Evolutionary conservation across 2,113 vertebrate genomes (phyloP).

Genomic region (Silurus glanis): DNA sequence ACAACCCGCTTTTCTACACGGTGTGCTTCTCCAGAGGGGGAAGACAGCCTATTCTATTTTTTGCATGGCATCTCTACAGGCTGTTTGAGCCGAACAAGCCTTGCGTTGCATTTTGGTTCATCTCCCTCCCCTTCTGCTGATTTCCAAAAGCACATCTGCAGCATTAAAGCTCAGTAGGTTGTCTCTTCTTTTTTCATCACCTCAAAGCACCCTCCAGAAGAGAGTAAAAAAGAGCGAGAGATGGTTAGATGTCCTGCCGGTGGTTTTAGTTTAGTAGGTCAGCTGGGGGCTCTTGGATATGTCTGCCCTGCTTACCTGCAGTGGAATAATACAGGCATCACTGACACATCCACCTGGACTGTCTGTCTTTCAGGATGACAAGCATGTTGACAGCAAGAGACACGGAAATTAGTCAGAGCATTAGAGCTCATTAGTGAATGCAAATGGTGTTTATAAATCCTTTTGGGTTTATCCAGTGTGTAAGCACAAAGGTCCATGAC

Average conservation of each 20-base stretch:
- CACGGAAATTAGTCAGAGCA: constrained; percentile 1
- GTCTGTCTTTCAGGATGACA: constrained; percentile 3
- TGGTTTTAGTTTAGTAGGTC: constrained; percentile 34
- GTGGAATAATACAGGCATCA: constrained; percentile 14
- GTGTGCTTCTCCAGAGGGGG: not conserved
- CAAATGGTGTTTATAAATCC: not conserved
- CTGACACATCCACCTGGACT: constrained; percentile 27
- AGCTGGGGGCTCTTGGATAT: not conserved
- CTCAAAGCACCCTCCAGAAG: not conserved
- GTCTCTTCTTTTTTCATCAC: constrained; percentile 19
- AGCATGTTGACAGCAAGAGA: constrained; percentile 5
- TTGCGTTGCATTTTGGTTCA: not conserved
- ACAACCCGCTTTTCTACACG: constrained; percentile 13
- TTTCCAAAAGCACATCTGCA: not conserved
- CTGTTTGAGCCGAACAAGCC: constrained; percentile 18
- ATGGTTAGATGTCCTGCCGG: constrained; percentile 10
- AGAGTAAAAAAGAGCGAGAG: not conserved
- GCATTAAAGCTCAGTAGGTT: constrained; percentile 22
- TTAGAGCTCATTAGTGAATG: not conserved
- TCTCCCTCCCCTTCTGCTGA: constrained; percentile 7
- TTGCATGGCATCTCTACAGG: not conserved
- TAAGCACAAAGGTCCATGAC: not conserved
- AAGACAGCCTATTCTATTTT: constrained; percentile 24
- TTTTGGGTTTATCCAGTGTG: not conserved
- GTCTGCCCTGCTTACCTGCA: constrained; percentile 25